Percentiles rank a stretch among this genome's conserved stretches.
Evolutionary conservation across 2,113 vertebrate species (phyloP).

Genomic region (Gallinago media): DNA sequence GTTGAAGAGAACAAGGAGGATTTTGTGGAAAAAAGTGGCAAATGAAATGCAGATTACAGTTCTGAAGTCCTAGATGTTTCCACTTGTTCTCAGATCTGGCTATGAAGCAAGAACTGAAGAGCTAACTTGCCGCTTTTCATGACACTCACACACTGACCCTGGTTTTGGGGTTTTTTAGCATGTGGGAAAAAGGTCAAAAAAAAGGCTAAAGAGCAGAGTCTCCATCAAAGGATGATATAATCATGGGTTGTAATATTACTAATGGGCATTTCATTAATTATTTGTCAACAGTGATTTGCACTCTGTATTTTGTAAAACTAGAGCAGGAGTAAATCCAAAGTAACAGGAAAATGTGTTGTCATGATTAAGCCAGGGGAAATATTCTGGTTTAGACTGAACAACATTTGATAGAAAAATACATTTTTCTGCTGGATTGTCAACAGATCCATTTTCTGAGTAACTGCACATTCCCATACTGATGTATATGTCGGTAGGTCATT

Average conservation of each 20-base stretch:
- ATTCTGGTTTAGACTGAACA: not conserved
- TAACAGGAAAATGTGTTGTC: not conserved
- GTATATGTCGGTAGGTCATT: not conserved
- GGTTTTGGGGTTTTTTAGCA: not conserved
- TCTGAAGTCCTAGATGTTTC: not conserved
- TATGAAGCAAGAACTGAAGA: not conserved
- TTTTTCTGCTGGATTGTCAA: not conserved
- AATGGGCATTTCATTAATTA: not conserved
- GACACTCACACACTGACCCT: accelerated
- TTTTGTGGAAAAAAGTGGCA: not conserved
- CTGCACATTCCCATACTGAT: not conserved
- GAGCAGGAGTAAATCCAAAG: not conserved
- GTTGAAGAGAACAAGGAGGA: not conserved
- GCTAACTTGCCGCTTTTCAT: not conserved
- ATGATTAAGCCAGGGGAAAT: not conserved
- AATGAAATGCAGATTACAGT: not conserved
- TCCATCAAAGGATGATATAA: not conserved
- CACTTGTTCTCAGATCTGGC: not conserved
- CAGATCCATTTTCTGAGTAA: not conserved
- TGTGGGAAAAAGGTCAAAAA: not conserved
- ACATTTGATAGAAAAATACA: not conserved
- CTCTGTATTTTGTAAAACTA: not conserved
- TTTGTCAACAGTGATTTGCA: not conserved
- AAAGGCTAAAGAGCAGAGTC: not conserved
- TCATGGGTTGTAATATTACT: accelerated